These are phyloP conservation scores for Eledona agricola DNA, from an alignment of 2,888 invertebrate genomes.

Conservation along the genomic window DNA sequence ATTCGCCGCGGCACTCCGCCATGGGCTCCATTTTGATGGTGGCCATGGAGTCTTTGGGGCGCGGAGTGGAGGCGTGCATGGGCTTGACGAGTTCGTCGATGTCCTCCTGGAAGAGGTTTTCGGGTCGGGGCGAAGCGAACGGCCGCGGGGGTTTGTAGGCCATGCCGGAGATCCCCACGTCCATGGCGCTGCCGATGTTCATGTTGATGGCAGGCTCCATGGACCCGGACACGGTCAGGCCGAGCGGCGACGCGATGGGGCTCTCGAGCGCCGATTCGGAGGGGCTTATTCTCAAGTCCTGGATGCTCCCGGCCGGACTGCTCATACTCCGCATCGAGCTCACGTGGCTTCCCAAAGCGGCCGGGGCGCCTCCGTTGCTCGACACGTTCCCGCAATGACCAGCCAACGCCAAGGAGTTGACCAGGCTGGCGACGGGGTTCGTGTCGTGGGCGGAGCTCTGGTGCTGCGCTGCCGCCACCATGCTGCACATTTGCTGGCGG, in stretches of 20 bases:
- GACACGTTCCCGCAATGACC: constrained; percentile 58
- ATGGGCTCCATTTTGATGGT: constrained; percentile 79
- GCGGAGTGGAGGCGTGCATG: constrained; percentile 62
- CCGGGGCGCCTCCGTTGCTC: constrained; percentile 56
- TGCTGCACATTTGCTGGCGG: constrained; percentile 86
- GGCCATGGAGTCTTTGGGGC: constrained; percentile 66
- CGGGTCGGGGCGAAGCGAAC: constrained; percentile 71
- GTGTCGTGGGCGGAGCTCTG: constrained; percentile 65
- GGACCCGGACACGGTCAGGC: constrained; percentile 66
- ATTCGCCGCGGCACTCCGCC: constrained; percentile 73
- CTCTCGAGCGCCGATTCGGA: constrained; percentile 67
- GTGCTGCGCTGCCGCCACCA: constrained; percentile 75
- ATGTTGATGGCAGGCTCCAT: constrained; percentile 62
- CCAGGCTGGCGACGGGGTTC: constrained; percentile 60
- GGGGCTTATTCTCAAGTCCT: constrained; percentile 62
- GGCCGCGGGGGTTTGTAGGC: constrained; percentile 70
- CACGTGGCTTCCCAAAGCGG: constrained; percentile 59
- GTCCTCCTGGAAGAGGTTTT: constrained; percentile 71
- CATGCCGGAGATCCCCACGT: constrained; percentile 70
- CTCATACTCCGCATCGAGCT: constrained; percentile 60
- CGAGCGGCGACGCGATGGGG: constrained; percentile 68
- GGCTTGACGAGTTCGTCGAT: constrained; percentile 72
- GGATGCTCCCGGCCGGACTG: constrained; percentile 63
- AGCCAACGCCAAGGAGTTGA: constrained; percentile 60
- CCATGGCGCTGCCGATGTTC: constrained; percentile 64